Evolutionary conservation across 2,113 vertebrate genomes (phyloP), one percentile per base, ranked within the genome.

Genomic region (Mirza zaza): DNA sequence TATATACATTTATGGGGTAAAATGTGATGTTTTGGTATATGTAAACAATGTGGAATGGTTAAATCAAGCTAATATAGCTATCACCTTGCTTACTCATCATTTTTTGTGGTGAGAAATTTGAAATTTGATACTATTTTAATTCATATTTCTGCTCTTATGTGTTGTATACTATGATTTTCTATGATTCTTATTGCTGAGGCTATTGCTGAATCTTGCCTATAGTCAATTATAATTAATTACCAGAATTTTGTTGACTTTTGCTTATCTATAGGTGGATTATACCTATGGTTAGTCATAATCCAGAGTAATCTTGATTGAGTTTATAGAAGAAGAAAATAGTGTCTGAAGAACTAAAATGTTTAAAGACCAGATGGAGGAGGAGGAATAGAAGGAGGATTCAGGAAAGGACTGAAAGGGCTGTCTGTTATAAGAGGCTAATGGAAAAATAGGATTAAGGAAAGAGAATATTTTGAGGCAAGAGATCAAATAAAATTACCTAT

Each of bases 111-210:
- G 75, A 79, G 48, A 90, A 11, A 55, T 67, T 80, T 80, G n/a
- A 80, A 80, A 55, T 68, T 68, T 68, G 71, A n/a, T 85, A 83
- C 23, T 82, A 13, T 95, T 52, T 88, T 67, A 70, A 82, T 94
- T 18, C 29, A 70, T 32, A 91, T 65, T 71, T 88, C 10, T 94
- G 25, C 25, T 20, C 29, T 57, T n/a, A 0, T 29, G 0, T 91
- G 5, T 84, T 83, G 32, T 83, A 34, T 63, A 45, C 9, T 71
- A 32, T 84, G 52, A 42, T 84, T 88, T 82, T 45, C 39, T 86
- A 4, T 84, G 67, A 82, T 91, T 93, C 42, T 52, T 90, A 14
- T 63, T 87, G 25, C n/a, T 94, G 42, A 95, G 63, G n/a, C 36
- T 79, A 65, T 79, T 87, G 15, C 18, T 87, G 59, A 39, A 52